Evolutionary conservation across 2,888 invertebrate genomes (phyloP).

Genomic region (Calameuta filiformis): DNA sequence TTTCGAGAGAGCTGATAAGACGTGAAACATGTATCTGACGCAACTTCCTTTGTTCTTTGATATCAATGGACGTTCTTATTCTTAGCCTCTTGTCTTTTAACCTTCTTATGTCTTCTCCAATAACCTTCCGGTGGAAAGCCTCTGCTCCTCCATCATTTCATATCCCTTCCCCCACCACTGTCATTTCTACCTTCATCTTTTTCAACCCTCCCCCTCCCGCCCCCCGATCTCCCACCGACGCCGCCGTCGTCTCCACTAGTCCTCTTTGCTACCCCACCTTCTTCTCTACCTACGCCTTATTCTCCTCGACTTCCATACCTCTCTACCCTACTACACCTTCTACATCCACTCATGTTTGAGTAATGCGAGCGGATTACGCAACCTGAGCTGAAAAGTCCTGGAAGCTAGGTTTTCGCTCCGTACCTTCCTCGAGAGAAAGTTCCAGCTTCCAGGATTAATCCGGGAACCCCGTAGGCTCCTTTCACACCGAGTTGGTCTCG

Average conservation of each 20-base stretch:
- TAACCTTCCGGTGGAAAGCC: constrained; percentile 11
- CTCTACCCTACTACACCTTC: constrained; percentile 10
- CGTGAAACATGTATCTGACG: background rate
- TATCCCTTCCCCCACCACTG: background rate
- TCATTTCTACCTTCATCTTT: constrained; percentile 7
- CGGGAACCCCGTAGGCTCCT: constrained; percentile 20
- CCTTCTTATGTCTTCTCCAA: constrained; percentile 18
- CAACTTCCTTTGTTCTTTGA: background rate
- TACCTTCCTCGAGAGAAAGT: constrained; percentile 35
- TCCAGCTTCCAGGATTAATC: constrained; percentile 31
- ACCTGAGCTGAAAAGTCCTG: constrained; percentile 41
- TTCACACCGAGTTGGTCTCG: constrained; percentile 1
- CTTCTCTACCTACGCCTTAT: constrained; percentile 7
- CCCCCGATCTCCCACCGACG: no score
- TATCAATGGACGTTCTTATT: background rate
- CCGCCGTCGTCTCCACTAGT: background rate
- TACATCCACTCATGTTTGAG: constrained; percentile 41
- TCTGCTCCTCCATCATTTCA: background rate
- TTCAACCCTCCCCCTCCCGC: background rate
- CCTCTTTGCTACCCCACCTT: background rate
- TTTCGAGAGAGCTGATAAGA: background rate
- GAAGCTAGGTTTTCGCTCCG: constrained; percentile 32
- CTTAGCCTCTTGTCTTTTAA: constrained; percentile 17
- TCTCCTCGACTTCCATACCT: background rate
- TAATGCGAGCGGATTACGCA: constrained; percentile 43